A percentile compares a stretch with the other conserved stretches of the same genome.
Evolutionary conservation across 2,113 vertebrate species (phyloP).

Genomic region (Neogobius melanostomus): DNA sequence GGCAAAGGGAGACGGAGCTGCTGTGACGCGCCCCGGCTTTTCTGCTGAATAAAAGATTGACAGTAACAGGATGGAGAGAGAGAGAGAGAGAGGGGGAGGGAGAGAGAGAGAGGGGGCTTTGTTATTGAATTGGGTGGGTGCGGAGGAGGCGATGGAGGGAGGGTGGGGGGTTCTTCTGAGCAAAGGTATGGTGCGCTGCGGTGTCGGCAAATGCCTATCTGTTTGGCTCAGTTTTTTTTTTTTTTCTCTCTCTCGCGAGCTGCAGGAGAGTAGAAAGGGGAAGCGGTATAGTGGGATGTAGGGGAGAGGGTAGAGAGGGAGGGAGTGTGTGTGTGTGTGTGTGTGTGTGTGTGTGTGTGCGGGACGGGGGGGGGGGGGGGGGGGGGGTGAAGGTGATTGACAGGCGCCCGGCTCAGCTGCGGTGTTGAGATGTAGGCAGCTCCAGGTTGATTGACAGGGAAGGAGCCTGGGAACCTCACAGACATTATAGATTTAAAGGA

Average conservation of each 20-base stretch:
- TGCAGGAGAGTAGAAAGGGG: slow-evolving; percentile 44
- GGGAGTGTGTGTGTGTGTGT: not conserved
- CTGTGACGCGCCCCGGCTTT: slow-evolving; percentile 25
- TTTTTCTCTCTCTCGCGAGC: not conserved
- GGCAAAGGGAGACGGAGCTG: slow-evolving; percentile 27
- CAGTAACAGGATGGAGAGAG: slow-evolving; percentile 20
- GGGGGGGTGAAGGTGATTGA: slow-evolving; percentile 67
- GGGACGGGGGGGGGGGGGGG: slow-evolving; percentile 66
- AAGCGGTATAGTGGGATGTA: slow-evolving; percentile 43
- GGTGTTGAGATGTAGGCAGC: slow-evolving; percentile 62
- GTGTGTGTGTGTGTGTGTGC: too few relatives aligned
- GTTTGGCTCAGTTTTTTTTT: slow-evolving; percentile 15
- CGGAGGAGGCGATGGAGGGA: slow-evolving; percentile 14
- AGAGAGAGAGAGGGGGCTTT: slow-evolving; percentile 12
- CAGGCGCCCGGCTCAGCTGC: slow-evolving; percentile 74
- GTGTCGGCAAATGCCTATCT: slow-evolving; percentile 13
- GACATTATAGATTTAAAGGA: slow-evolving; percentile 48
- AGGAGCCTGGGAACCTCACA: slow-evolving; percentile 61
- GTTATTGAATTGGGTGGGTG: slow-evolving; percentile 52
- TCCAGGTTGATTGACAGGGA: slow-evolving; percentile 66
- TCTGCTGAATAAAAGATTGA: slow-evolving; percentile 61
- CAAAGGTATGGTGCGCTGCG: slow-evolving; percentile 39
- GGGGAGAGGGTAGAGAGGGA: slow-evolving; percentile 3
- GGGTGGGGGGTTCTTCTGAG: slow-evolving; percentile 32
- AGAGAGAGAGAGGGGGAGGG: not conserved